Evolutionary conservation across 1,140 invertebrate genomes (phyloP).

Genomic region (Apis laboriosa): DNA sequence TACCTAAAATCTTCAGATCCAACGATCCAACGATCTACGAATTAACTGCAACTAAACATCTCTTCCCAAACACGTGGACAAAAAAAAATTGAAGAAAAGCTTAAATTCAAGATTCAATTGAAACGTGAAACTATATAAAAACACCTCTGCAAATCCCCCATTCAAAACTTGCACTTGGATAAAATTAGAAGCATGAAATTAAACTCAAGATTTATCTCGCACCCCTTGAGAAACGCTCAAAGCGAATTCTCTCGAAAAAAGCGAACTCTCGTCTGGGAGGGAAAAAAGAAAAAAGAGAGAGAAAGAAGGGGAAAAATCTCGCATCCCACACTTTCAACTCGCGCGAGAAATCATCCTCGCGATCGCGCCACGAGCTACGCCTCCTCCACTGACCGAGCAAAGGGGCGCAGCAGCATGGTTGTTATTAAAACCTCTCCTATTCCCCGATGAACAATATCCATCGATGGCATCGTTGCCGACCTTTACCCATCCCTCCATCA

Average conservation of each 20-base stretch:
- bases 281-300: neutral
- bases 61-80: no score
- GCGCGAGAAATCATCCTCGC: neutral
- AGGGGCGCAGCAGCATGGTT: neutral
- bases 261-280: neutral
- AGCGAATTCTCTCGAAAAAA: neutral
- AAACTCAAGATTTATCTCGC: neutral
- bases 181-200: neutral
- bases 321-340: neutral
- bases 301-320: no score
- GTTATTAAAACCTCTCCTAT: conserved; percentile 13
- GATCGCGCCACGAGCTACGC: neutral
- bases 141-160: no score
- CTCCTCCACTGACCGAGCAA: neutral
- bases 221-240: neutral
- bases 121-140: no score
- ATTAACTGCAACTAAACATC: no score
- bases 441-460: neutral
- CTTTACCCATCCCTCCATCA: conserved; percentile 1
- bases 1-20: no score
- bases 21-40: no score
- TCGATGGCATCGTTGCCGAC: neutral
- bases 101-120: no score
- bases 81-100: no score
- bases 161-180: neutral